Conservation (phyloP, 2,888 invertebrate species). For the Cephus nigrinus region DNA sequence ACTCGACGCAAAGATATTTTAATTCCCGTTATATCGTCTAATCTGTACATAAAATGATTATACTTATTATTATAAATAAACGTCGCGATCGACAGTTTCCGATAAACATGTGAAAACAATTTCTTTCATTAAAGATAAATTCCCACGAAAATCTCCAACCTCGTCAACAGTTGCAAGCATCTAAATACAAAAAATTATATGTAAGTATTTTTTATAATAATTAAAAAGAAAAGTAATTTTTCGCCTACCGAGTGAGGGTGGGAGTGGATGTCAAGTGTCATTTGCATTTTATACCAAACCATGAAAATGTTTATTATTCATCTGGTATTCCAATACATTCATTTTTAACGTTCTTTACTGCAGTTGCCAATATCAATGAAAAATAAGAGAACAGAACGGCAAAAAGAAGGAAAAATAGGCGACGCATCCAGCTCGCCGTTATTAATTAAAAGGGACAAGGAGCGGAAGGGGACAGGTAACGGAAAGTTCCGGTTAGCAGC, state of each 20-base stretch:
- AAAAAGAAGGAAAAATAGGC: slow-evolving; percentile 11
- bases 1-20: slow-evolving; percentile 47
- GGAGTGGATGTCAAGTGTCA: neutral
- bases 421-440: neutral
- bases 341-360: neutral
- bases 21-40: slow-evolving; percentile 58
- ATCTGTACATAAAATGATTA: slow-evolving; percentile 62
- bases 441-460: slow-evolving; percentile 11
- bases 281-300: neutral
- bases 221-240: neutral
- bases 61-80: slow-evolving; percentile 54
- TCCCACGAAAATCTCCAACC: neutral
- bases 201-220: neutral
- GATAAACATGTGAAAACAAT: slow-evolving; percentile 24
- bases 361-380: neutral
- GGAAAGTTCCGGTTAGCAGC: slow-evolving; percentile 49
- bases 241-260: slow-evolving; percentile 5
- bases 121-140: neutral
- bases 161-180: neutral
- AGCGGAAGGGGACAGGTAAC: slow-evolving; percentile 24
- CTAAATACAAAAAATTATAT: neutral
- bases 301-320: neutral
- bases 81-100: slow-evolving; percentile 51
- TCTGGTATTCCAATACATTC: neutral
- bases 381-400: slow-evolving; percentile 4